Conservation (phyloP, 2,113 vertebrate genomes). For the Anhinga anhinga region DNA sequence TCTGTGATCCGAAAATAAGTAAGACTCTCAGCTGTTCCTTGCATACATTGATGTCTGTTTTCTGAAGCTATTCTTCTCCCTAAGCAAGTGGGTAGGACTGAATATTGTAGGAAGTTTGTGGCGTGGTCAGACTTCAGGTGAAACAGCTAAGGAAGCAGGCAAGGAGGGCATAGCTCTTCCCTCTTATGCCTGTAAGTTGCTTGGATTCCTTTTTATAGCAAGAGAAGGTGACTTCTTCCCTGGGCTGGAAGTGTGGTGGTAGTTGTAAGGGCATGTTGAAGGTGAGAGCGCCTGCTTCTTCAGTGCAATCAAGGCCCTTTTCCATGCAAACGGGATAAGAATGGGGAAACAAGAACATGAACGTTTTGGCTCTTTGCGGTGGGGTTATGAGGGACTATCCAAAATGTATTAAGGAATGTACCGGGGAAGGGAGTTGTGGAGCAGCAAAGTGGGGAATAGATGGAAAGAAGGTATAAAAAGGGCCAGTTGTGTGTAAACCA, state of each 20-base stretch:
- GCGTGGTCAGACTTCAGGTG: not conserved
- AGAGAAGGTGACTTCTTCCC: not conserved
- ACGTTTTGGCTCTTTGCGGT: not conserved
- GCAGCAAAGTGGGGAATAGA: not conserved
- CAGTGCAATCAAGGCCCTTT: not conserved
- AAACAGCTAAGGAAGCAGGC: not conserved
- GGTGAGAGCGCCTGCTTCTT: not conserved
- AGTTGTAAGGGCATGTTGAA: not conserved
- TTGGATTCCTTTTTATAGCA: not conserved
- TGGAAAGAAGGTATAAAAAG: not conserved
- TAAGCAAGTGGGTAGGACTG: not conserved
- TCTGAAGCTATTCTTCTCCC: not conserved
- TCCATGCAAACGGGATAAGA: accelerated
- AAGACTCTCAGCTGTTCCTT: not conserved
- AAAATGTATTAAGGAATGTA: not conserved
- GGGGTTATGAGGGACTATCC: not conserved
- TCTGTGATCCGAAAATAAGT: not conserved
- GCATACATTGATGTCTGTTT: accelerated
- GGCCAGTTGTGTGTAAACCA: not conserved
- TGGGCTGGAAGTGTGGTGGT: not conserved
- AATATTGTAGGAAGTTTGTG: not conserved
- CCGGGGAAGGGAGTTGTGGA: not conserved
- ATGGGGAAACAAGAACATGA: not conserved
- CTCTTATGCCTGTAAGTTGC: not conserved
- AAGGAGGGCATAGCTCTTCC: not conserved